A percentile compares a stretch with the other conserved stretches of the same genome.
phyloP scores from a whole-genome alignment of 2,113 vertebrate species.

The Tragelaphus scriptus region DNA sequence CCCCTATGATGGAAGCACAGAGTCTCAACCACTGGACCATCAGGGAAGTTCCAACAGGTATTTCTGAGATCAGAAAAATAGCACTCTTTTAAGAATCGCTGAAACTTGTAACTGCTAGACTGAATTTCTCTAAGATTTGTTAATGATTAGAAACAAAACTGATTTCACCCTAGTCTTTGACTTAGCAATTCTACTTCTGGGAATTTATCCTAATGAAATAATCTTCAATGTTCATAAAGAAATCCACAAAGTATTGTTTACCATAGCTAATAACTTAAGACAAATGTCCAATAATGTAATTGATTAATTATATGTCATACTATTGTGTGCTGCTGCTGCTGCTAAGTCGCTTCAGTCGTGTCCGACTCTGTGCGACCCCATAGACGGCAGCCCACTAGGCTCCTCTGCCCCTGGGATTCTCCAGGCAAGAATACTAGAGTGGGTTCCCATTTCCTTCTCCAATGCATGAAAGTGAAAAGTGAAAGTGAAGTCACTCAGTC shows the following conservation, averaged over 20 bases:
- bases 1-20: neutral
- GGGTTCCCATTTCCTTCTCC: no score
- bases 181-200: neutral
- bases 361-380: no score
- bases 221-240: neutral
- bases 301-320: neutral
- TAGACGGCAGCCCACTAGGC: no score
- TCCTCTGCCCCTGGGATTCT: no score
- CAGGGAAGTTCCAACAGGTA: neutral
- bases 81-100: neutral
- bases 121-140: neutral
- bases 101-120: neutral
- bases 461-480: no score
- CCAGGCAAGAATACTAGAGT: no score
- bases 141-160: neutral
- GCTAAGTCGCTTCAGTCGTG: no score
- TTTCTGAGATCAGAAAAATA: neutral
- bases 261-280: neutral
- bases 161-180: neutral
- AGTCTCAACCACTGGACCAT: neutral
- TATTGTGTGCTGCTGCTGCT: no score
- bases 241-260: neutral
- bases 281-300: neutral
- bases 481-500: no score
- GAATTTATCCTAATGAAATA: neutral